Evolutionary conservation across 2,888 invertebrate species (phyloP), one percentile per base, ranked within the genome.

Genomic region (Cataglyphis livida): DNA sequence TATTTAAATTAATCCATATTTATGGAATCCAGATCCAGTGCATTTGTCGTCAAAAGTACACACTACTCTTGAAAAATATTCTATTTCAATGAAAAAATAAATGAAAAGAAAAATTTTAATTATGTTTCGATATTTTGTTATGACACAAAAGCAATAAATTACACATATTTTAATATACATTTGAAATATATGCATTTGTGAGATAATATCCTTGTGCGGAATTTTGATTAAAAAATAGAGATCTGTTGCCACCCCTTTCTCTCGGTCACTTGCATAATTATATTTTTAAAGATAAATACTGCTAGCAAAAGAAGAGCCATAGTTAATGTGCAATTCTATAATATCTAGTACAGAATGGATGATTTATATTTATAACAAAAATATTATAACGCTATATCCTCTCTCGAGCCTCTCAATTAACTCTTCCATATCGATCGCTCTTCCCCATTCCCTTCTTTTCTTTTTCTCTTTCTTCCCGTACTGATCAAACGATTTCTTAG

Each of bases 401-500:
- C 18, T 10, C 21, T 6, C 35, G 3, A 32, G 35, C 9, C 6
- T 35, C 38, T 57, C 44, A 35, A 78, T 78, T 78, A 78, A 70
- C 25, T 71, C 25, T 25, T 41, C 2, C 51, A 51, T 51, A 51
- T 51, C 32, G 12, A 18, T n/a, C 25, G 41, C 38, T n/a, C 6
- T n/a, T 51, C 7, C n/a, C 7, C 51, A 18, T 18, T 18, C 12
- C 12, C 41, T 10, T 48, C 18, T 1, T 5, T 1, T 35, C 15
- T 10, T 1, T 35, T 21, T 44, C 44, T 9, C 12, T 4, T 48
- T n/a, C 10, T 35, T 68, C n/a, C 57, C 32, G n/a, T 21, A 64
- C 38, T 57, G 32, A 78, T 32, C 32, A 78, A 78, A 70, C 21
- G 35, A 71, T 35, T 54, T 59, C 59, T 64, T 44, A 78, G 21